phyloP scores from a whole-genome alignment of 2,888 invertebrate species.

The Cylindroiulus punctatus region DNA sequence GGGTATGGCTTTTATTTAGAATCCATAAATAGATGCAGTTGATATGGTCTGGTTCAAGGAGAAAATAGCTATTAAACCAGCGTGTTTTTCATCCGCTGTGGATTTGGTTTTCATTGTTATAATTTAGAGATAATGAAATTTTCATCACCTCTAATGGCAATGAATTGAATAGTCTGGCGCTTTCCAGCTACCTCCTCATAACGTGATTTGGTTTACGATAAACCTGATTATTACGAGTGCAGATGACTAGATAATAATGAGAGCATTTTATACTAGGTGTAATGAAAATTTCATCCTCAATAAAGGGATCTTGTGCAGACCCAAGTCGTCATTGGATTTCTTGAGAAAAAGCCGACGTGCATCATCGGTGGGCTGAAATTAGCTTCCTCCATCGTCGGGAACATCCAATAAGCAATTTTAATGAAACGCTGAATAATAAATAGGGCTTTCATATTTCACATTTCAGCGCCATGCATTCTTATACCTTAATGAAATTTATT shows the following conservation, averaged over 20 bases:
- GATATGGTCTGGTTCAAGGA: neutral
- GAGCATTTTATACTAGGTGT: neutral
- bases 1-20: neutral
- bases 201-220: neutral
- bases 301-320: neutral
- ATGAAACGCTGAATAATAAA: conserved; percentile 18
- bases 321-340: neutral
- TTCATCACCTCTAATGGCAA: neutral
- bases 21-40: neutral
- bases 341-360: neutral
- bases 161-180: neutral
- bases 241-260: neutral
- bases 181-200: neutral
- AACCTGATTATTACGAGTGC: neutral
- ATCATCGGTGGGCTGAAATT: neutral
- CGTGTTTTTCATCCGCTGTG: neutral
- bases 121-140: neutral
- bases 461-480: neutral
- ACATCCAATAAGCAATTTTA: conserved; percentile 18
- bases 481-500: conserved; percentile 1
- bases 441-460: conserved; percentile 18
- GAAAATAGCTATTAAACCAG: conserved; percentile 1
- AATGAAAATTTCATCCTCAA: neutral
- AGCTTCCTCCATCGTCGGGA: conserved; percentile 9
- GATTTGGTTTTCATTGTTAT: conserved; percentile 9